A percentile compares a stretch with the other conserved stretches of the same genome.
Conservation (phyloP, 2,113 vertebrate species). For the Clarias gariepinus region DNA sequence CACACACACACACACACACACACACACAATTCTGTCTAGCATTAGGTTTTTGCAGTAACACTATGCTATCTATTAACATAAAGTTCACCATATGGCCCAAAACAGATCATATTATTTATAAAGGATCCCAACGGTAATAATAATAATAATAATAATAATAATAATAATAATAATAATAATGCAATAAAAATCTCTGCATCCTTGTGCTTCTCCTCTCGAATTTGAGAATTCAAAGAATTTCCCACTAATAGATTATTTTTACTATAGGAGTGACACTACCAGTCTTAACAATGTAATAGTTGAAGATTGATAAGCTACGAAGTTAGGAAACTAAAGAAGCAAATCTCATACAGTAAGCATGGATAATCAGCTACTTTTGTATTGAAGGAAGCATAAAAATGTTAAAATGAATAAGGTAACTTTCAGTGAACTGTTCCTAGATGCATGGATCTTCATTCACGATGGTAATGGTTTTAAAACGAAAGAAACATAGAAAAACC, state of each 20-base stretch:
- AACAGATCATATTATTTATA: no score
- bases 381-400: neutral
- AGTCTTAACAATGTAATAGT: neutral
- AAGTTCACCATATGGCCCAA: no score
- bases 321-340: neutral
- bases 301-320: neutral
- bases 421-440: neutral
- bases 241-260: neutral
- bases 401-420: neutral
- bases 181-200: no score
- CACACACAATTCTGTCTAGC: no score
- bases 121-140: no score
- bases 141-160: no score
- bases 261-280: neutral
- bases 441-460: neutral
- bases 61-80: no score
- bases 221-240: neutral
- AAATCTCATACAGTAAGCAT: neutral
- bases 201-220: neutral
- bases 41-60: no score
- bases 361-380: neutral
- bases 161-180: no score
- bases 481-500: neutral
- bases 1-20: no score
- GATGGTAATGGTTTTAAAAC: neutral